These are phyloP conservation scores for Crotalus helleri DNA, from an alignment of 2,113 vertebrate species.

Conservation along the genomic window DNA sequence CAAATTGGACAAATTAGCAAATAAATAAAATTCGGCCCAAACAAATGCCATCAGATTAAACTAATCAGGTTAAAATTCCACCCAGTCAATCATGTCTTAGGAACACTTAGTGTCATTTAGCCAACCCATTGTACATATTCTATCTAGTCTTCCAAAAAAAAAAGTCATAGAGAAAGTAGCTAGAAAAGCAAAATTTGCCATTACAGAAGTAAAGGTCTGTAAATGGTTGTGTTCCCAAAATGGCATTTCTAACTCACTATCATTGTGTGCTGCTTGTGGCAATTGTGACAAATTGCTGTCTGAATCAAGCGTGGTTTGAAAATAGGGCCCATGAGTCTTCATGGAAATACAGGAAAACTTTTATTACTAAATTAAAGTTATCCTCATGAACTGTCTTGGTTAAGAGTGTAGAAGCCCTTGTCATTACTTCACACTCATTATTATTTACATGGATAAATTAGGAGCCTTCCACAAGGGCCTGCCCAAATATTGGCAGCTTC, in stretches of 20 bases:
- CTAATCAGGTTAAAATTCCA: neutral
- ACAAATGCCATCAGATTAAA: neutral
- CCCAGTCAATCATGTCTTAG: neutral
- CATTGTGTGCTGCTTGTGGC: neutral
- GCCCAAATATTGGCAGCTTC: neutral
- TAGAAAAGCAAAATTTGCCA: neutral
- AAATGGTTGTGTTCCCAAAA: neutral
- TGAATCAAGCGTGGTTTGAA: neutral
- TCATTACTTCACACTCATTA: neutral
- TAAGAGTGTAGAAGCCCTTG: neutral
- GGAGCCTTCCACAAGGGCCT: neutral
- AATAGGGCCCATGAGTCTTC: neutral
- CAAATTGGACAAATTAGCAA: neutral
- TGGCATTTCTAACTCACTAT: neutral
- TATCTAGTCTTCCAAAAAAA: neutral
- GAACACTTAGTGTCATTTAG: neutral
- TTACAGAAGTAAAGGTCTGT: neutral
- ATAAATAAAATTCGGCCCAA: neutral
- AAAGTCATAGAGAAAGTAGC: neutral
- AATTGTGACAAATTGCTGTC: neutral
- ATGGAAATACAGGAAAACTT: neutral
- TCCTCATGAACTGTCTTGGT: neutral
- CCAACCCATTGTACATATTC: neutral
- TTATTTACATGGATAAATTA: neutral
- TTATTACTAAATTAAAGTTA: neutral